phyloP scores from a whole-genome alignment of 2,888 invertebrate species.

The Dendrolimus houi region DNA sequence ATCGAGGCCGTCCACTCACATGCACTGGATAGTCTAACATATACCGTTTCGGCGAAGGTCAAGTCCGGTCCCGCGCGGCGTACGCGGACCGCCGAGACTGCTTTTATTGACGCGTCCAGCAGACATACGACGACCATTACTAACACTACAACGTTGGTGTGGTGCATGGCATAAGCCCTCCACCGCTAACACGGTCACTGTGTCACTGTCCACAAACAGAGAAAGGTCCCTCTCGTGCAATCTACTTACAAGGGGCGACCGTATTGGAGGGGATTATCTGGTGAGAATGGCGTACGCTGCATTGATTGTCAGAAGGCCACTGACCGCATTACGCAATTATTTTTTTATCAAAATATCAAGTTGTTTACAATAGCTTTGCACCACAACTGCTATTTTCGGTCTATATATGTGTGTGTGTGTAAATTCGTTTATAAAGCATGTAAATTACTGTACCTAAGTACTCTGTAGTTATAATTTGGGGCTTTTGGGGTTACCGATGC shows the following conservation, averaged over 20 bases:
- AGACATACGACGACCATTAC: conserved; percentile 31
- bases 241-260: conserved; percentile 23
- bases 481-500: neutral
- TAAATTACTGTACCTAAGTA: too few relatives aligned
- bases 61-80: conserved; percentile 30
- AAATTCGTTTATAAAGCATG: too few relatives aligned
- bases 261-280: conserved; percentile 56
- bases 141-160: conserved; percentile 31
- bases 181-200: conserved; percentile 61
- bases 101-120: conserved; percentile 19
- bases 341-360: neutral
- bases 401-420: too few relatives aligned
- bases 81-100: conserved; percentile 16
- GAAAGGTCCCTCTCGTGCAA: conserved; percentile 53
- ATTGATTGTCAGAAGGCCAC: conserved; percentile 31
- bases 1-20: conserved; percentile 48
- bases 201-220: conserved; percentile 62
- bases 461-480: neutral
- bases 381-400: too few relatives aligned
- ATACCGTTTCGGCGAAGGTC: conserved; percentile 57
- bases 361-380: neutral
- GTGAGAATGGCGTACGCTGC: conserved; percentile 39
- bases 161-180: conserved; percentile 58
- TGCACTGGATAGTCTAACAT: conserved; percentile 58
- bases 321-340: conserved; percentile 18